A percentile compares a stretch with the other conserved stretches of the same genome.
Evolutionary conservation across 2,113 vertebrate genomes (phyloP).

Genomic region (Phyllostomus hastatus): DNA sequence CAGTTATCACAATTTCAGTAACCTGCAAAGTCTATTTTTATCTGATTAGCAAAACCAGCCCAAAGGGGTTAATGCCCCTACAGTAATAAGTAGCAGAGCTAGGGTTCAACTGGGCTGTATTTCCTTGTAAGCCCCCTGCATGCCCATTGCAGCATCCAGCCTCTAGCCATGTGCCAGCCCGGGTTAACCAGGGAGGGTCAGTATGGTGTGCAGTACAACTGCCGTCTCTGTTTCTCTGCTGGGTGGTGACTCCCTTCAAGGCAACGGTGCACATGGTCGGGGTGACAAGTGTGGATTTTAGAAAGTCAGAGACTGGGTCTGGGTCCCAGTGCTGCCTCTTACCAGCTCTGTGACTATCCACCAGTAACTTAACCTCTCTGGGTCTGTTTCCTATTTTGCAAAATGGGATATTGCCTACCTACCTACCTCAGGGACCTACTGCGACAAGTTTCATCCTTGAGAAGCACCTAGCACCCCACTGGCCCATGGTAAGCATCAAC

Average conservation of each 20-base stretch:
- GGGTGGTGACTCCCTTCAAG: neutral
- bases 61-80: neutral
- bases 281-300: neutral
- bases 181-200: neutral
- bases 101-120: neutral
- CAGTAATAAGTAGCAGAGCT: neutral
- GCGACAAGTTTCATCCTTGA: accelerated
- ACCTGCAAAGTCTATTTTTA: neutral
- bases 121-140: accelerated
- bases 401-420: too few species aligned
- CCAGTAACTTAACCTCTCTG: neutral
- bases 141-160: neutral
- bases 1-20: neutral
- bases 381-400: neutral
- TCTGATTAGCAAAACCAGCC: neutral
- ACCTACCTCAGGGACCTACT: neutral
- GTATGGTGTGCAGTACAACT: accelerated
- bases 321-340: neutral
- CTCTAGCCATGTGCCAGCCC: neutral
- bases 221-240: neutral
- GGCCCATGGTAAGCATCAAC: neutral
- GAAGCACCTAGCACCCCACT: neutral
- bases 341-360: neutral
- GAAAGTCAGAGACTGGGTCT: neutral
- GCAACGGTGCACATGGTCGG: neutral